Percentiles rank a stretch among this genome's conserved stretches.
These are phyloP conservation scores for Galerucella pusilla DNA, from an alignment of 2,888 invertebrate genomes.

Conservation along the genomic window DNA sequence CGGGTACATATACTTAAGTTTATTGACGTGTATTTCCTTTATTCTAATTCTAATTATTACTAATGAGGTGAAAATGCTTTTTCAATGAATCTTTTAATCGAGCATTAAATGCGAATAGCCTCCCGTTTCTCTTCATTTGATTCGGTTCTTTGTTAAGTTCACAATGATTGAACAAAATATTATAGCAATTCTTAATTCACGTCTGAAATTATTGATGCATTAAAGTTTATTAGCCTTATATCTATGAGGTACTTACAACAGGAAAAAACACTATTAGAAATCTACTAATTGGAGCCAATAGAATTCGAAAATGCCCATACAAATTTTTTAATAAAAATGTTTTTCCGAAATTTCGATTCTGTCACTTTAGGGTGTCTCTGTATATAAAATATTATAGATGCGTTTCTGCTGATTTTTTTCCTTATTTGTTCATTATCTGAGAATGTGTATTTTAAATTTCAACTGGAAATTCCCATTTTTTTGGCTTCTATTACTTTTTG, in stretches of 20 bases:
- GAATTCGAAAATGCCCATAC: no score
- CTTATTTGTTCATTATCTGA: no score
- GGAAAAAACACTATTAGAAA: not conserved
- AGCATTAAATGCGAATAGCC: constrained; percentile 4
- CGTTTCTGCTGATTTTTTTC: no score
- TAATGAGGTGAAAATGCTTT: not conserved
- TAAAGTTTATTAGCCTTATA: not conserved
- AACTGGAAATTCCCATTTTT: no score
- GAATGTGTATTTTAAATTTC: no score
- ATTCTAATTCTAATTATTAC: not conserved
- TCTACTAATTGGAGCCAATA: no score
- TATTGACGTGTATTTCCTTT: not conserved
- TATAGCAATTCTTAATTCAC: not conserved
- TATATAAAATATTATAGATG: no score
- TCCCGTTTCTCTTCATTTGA: not conserved
- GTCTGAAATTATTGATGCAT: not conserved
- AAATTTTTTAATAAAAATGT: no score
- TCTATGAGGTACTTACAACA: not conserved
- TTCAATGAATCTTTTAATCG: not conserved
- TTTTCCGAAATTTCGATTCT: no score
- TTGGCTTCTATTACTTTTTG: no score
- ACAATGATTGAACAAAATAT: constrained; percentile 1
- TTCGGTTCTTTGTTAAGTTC: not conserved
- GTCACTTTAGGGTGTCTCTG: no score
- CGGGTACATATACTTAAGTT: not conserved